Evolutionary conservation across 2,113 vertebrate genomes (phyloP), one percentile per base, ranked within the genome.

Genomic region (Fregetta grallaria): DNA sequence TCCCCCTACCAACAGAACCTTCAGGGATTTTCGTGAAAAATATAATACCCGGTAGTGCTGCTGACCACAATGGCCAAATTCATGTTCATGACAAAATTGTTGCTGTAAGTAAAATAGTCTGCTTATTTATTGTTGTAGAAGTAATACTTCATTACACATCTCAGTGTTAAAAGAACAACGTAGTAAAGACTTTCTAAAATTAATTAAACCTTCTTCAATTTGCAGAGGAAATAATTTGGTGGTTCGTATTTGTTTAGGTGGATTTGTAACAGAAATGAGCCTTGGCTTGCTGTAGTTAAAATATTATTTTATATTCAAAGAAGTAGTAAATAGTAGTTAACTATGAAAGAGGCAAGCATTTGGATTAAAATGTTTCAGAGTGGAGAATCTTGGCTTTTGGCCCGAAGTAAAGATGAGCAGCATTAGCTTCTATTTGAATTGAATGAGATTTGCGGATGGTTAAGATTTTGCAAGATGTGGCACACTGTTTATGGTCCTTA

Each of bases 1-100:
- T 73, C 25, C 42, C 72, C 36, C n/a, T 72, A 68, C 77, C 79
- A 83, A 80, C 97, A 97, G 99, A 99, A 75, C 96, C 98, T 77
- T 98, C 98, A 44, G 99, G 99, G 30, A 98, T 99, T 96, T 99
- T 98, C 34, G 98, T 99, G 95, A 99, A 99, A 94, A 98, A 98
- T 52, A 84, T 99, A 34, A 98, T 99, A 82, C 98, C 99, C 27
- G 99, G 98, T 72, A 99, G 99, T 47, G 99, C 99, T 36, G 99
- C 99, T 4, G 98, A 98, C 75, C 98, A 99, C 82, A 98, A 97
- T 30, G 98, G 99, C 76, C 98, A 98, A 66, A 99, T 99, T 90
- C 98, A 97, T 15, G 97, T 98, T 91, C 96, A 99, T 61, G 99
- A 99, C 98, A 97, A 98, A 96, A 99, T 99, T 52, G 97, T 99